These are phyloP conservation scores for sheep (Ovis aries) DNA, from an alignment of 2,113 vertebrate species.

Conservation along the genomic window ARS-UI_Ramb_v3.0 NC_056080.1:62805001-62805500, in stretches of 20 bases:
- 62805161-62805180: neutral
- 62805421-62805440: neutral
- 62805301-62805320: neutral
- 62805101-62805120: neutral
- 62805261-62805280: neutral
- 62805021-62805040: neutral
- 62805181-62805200: constrained; percentile 12
- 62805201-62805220: constrained; percentile 24
- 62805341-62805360: neutral
- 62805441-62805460: neutral
- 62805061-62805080: neutral
- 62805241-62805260: constrained; percentile 14
- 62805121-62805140: neutral
- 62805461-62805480: neutral
- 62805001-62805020: neutral
- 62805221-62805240: neutral
- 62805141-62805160: rapidly evolving
- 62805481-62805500: neutral
- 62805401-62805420: neutral
- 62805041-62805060: neutral
- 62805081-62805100: neutral
- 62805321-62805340: neutral
- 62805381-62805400: neutral
- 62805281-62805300: constrained; percentile 31
- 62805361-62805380: neutral